These are phyloP conservation scores for Timema podura DNA, from an alignment of 2,888 invertebrate species.

Conservation along the genomic window DNA sequence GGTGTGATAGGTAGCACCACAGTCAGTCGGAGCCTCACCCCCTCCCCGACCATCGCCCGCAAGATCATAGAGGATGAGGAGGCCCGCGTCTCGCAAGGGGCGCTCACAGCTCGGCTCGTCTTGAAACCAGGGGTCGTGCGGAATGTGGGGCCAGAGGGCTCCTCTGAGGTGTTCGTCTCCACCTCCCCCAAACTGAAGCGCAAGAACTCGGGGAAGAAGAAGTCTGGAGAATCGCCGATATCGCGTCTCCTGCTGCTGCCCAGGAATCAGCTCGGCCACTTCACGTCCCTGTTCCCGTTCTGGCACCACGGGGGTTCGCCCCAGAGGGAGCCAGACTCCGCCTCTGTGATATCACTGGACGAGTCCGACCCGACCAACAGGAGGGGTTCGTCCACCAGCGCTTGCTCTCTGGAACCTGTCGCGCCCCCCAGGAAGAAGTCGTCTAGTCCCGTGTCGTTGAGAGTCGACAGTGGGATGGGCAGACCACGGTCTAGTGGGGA, in stretches of 20 bases:
- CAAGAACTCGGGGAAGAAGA: slow-evolving; percentile 20
- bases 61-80: not conserved
- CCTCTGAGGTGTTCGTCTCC: slow-evolving; percentile 23
- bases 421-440: not conserved
- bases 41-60: not conserved
- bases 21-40: no score
- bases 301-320: slow-evolving; percentile 20
- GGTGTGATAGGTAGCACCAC: no score
- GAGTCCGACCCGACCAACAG: not conserved
- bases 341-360: not conserved
- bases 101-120: slow-evolving; percentile 22
- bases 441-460: not conserved
- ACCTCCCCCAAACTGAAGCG: slow-evolving; percentile 22
- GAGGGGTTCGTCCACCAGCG: slow-evolving; percentile 5
- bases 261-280: slow-evolving; percentile 23
- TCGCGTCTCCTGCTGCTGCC: slow-evolving; percentile 27
- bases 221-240: slow-evolving; percentile 21
- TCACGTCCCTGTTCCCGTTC: slow-evolving; percentile 30
- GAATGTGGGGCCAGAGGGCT: slow-evolving; percentile 22
- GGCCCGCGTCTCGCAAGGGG: not conserved
- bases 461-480: not conserved
- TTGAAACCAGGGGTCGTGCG: slow-evolving; percentile 21
- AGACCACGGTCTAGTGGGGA: not conserved
- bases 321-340: not conserved
- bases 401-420: not conserved